Evolutionary conservation across 2,113 vertebrate genomes (phyloP).

Genomic region (Trochalopteron elliotii): DNA sequence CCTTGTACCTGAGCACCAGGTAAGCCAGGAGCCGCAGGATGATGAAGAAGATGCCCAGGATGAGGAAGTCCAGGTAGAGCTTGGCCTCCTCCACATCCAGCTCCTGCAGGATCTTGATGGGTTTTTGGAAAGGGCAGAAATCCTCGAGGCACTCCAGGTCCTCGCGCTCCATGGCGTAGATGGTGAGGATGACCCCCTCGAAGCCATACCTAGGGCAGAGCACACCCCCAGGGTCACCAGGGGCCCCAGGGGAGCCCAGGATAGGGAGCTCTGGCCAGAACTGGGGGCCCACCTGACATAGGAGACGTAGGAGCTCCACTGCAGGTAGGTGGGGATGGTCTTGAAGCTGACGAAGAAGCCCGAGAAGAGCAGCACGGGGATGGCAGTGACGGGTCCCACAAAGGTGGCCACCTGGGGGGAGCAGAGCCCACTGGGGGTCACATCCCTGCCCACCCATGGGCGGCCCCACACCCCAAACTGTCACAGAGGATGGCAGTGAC

Average conservation of each 20-base stretch:
- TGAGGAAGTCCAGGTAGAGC: slow-evolving; percentile 95
- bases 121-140: slow-evolving; percentile 90
- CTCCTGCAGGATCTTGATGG: slow-evolving; percentile 87
- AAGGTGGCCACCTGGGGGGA: slow-evolving; percentile 91
- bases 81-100: slow-evolving; percentile 94
- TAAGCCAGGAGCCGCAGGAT: slow-evolving; percentile 91
- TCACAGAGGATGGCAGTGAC: background rate
- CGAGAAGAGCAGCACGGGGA: slow-evolving; percentile 96
- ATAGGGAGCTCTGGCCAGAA: background rate
- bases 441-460: fast-evolving
- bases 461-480: too few species aligned
- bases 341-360: slow-evolving; percentile 99
- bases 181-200: slow-evolving; percentile 93
- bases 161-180: slow-evolving; percentile 94
- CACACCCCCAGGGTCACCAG: background rate
- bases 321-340: slow-evolving; percentile 96
- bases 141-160: slow-evolving; percentile 85
- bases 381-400: slow-evolving; percentile 92
- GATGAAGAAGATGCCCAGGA: slow-evolving; percentile 93
- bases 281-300: slow-evolving; percentile 87
- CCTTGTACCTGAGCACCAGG: slow-evolving; percentile 93
- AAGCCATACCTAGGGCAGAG: slow-evolving; percentile 87
- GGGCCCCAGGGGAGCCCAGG: fast-evolving
- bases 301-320: slow-evolving; percentile 97
- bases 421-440: background rate